A percentile compares a stretch with the other conserved stretches of the same genome.
phyloP scores from a whole-genome alignment of 2,113 vertebrate species.

The Lichenostomus cassidix region DNA sequence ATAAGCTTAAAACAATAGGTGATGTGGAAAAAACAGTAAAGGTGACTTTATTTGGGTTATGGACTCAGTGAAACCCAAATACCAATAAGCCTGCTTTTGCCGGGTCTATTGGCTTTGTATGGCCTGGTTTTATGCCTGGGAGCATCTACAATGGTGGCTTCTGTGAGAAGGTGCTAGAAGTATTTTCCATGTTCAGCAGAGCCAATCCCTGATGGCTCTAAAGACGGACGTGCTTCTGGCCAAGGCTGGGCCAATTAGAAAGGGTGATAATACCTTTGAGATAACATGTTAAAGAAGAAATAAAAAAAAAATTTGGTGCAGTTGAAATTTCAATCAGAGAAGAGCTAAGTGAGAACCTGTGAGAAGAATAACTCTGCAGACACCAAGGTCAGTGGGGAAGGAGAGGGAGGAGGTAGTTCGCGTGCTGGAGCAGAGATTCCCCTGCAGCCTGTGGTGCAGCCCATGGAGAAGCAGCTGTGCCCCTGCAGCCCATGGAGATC shows the following conservation, averaged over 20 bases:
- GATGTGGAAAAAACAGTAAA: neutral
- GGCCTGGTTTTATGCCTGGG: neutral
- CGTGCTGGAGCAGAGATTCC: rapidly evolving
- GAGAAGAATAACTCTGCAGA: neutral
- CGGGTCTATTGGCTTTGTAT: neutral
- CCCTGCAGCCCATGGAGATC: neutral
- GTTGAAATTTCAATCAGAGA: neutral
- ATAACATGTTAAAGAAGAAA: neutral
- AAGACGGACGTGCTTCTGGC: neutral
- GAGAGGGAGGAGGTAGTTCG: neutral
- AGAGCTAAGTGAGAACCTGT: neutral
- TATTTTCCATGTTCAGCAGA: neutral
- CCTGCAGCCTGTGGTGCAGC: neutral
- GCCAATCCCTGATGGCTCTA: neutral
- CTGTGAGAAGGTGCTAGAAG: neutral
- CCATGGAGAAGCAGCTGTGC: neutral
- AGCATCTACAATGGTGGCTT: neutral
- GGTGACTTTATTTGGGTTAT: neutral
- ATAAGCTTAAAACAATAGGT: neutral
- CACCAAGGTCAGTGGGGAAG: neutral
- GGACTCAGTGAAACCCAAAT: neutral
- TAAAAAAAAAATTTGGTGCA: neutral
- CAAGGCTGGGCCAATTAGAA: neutral
- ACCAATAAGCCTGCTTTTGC: neutral
- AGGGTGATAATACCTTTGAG: neutral